phyloP scores from a whole-genome alignment of 2,113 vertebrate genomes.

The Orcinus orca region DNA sequence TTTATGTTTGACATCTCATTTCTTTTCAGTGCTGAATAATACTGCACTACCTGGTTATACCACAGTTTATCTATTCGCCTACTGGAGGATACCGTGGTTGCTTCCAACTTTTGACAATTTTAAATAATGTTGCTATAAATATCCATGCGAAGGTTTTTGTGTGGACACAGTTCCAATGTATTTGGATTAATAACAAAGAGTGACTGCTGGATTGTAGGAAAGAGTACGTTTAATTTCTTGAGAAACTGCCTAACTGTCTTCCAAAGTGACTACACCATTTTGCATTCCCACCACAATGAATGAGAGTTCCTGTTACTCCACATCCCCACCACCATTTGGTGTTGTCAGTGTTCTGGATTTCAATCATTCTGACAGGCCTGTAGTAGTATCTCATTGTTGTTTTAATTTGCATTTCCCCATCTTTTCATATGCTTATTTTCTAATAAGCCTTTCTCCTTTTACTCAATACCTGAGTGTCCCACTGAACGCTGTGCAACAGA shows the following conservation, averaged over 20 bases:
- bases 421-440: not conserved
- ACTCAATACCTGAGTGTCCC: not conserved
- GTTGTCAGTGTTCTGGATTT: not conserved
- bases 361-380: not conserved
- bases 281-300: not conserved
- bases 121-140: not conserved
- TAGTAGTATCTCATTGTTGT: not conserved
- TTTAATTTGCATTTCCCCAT: not conserved
- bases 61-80: not conserved
- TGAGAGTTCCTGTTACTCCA: not conserved
- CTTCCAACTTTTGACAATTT: not conserved
- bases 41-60: not conserved
- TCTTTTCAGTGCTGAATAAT: not conserved
- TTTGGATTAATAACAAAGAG: not conserved
- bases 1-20: not conserved
- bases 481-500: not conserved
- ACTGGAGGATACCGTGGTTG: not conserved
- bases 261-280: not conserved
- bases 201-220: not conserved
- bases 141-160: not conserved
- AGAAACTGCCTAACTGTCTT: not conserved
- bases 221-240: not conserved
- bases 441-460: not conserved
- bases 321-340: not conserved
- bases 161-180: not conserved